A percentile compares a stretch with the other conserved stretches of the same genome.
These are phyloP conservation scores for Caenorhabditis becei DNA, from an alignment of 2,888 invertebrate species.

Conservation along the genomic window DNA sequence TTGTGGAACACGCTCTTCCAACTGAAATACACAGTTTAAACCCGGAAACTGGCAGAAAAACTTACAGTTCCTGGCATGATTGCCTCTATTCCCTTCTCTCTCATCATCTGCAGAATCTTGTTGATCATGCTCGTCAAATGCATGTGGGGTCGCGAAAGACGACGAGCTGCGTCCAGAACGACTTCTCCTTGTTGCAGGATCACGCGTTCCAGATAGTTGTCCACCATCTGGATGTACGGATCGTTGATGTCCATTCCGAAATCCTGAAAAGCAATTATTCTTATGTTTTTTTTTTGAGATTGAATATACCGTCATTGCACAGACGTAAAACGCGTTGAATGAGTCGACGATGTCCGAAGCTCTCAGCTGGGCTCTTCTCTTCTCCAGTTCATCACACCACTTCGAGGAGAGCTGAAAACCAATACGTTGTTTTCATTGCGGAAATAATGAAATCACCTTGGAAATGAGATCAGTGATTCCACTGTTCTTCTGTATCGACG, in stretches of 20 bases:
- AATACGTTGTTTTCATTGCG: neutral
- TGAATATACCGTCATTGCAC: slow-evolving; percentile 16
- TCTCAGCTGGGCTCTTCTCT: slow-evolving; percentile 51
- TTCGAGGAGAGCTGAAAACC: slow-evolving; percentile 32
- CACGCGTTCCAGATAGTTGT: slow-evolving; percentile 53
- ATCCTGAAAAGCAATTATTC: slow-evolving; percentile 16
- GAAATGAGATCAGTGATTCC: slow-evolving; percentile 37
- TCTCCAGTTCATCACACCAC: slow-evolving; percentile 60
- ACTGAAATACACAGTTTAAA: slow-evolving; percentile 13
- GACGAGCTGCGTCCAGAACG: slow-evolving; percentile 61
- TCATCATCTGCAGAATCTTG: slow-evolving; percentile 58
- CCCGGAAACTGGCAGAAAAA: neutral
- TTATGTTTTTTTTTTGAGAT: neutral
- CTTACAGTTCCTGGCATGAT: slow-evolving; percentile 53
- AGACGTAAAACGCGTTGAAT: slow-evolving; percentile 51
- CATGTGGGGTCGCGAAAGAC: slow-evolving; percentile 58
- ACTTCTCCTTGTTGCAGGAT: slow-evolving; percentile 60
- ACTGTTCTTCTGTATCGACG: slow-evolving; percentile 19
- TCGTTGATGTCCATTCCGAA: slow-evolving; percentile 37
- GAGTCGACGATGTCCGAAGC: slow-evolving; percentile 55
- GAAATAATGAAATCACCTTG: neutral
- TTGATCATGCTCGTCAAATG: slow-evolving; percentile 63
- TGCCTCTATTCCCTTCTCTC: slow-evolving; percentile 41
- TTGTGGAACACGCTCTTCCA: slow-evolving; percentile 37
- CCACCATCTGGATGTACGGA: slow-evolving; percentile 35